Evolutionary conservation across 2,888 invertebrate species (phyloP).

Genomic region (Ditylenchus weischeri): DNA sequence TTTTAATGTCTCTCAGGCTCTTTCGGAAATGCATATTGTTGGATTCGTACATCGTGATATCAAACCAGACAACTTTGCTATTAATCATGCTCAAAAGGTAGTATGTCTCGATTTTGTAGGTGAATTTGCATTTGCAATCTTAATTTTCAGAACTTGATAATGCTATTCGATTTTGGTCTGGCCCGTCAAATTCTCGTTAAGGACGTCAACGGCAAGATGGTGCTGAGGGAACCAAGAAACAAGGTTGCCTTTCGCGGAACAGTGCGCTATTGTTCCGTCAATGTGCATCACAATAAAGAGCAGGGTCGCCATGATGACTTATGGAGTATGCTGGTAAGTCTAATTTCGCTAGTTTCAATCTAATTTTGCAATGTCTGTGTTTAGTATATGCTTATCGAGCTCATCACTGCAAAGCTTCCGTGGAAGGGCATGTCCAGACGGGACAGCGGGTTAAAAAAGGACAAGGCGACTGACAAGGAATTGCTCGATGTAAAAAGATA

Average conservation of each 20-base stretch:
- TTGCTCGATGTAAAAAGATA: conserved; percentile 33
- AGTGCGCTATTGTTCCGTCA: conserved; percentile 94
- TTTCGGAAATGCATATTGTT: conserved; percentile 45
- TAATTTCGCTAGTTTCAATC: background rate
- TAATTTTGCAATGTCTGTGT: background rate
- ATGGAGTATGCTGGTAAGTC: conserved; percentile 65
- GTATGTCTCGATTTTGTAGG: no score
- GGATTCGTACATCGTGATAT: conserved; percentile 46
- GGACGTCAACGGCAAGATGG: conserved; percentile 76
- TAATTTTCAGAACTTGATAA: conserved; percentile 30
- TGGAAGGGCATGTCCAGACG: conserved; percentile 48
- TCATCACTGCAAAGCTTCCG: conserved; percentile 45
- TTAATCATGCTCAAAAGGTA: conserved; percentile 30
- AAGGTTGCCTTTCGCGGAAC: conserved; percentile 79
- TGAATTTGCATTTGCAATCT: no score
- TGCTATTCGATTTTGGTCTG: conserved; percentile 53
- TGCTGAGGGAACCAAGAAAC: conserved; percentile 44
- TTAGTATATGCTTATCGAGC: conserved; percentile 45
- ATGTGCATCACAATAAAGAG: conserved; percentile 94
- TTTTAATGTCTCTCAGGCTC: conserved; percentile 24
- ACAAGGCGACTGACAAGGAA: conserved; percentile 34
- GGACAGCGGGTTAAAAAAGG: conserved; percentile 43
- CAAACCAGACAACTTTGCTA: conserved; percentile 48
- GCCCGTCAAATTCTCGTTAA: conserved; percentile 46
- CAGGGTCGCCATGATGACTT: conserved; percentile 98